Conservation (phyloP, 30 jellyfish, hydroid and myxozoan genomes). For the Aurelia coerulea region DNA sequence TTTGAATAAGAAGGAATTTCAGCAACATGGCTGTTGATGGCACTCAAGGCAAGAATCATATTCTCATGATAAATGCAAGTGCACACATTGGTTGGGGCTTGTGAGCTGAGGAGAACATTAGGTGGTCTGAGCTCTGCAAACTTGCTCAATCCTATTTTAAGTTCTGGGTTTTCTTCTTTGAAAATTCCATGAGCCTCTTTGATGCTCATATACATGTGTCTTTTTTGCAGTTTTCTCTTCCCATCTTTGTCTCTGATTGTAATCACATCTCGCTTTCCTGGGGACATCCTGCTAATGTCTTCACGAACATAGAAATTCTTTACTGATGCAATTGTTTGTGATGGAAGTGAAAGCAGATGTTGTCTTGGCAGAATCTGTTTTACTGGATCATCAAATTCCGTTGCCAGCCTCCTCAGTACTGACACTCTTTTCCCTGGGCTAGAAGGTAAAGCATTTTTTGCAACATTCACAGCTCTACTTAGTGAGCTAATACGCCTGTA, state of each 20-base stretch:
- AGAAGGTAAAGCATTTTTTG: slow-evolving; percentile 5
- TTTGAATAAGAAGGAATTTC: slow-evolving; percentile 15
- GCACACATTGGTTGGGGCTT: slow-evolving; percentile 37
- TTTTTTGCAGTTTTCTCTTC: slow-evolving; percentile 26
- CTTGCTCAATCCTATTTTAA: slow-evolving; percentile 27
- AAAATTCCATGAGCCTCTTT: slow-evolving; percentile 36
- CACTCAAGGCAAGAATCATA: slow-evolving; percentile 43
- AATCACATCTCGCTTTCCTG: slow-evolving; percentile 66
- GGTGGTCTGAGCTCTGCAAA: slow-evolving; percentile 55
- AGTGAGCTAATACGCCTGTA: slow-evolving; percentile 9
- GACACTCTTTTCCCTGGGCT: slow-evolving; percentile 22
- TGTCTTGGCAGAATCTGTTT: neutral
- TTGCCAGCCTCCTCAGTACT: slow-evolving; percentile 34
- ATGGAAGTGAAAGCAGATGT: slow-evolving; percentile 8
- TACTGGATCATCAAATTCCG: neutral
- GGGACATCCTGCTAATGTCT: slow-evolving; percentile 56
- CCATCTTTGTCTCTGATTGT: slow-evolving; percentile 40
- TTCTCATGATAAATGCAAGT: slow-evolving; percentile 36
- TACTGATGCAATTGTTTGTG: slow-evolving; percentile 16
- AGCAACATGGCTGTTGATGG: neutral
- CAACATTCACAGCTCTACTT: slow-evolving; percentile 33
- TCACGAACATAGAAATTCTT: slow-evolving; percentile 36
- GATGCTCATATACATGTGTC: slow-evolving; percentile 53
- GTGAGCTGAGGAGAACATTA: slow-evolving; percentile 21
- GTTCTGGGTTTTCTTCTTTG: slow-evolving; percentile 49